Evolutionary conservation across 2,113 vertebrate genomes (phyloP).

Genomic region (Passer montanus): DNA sequence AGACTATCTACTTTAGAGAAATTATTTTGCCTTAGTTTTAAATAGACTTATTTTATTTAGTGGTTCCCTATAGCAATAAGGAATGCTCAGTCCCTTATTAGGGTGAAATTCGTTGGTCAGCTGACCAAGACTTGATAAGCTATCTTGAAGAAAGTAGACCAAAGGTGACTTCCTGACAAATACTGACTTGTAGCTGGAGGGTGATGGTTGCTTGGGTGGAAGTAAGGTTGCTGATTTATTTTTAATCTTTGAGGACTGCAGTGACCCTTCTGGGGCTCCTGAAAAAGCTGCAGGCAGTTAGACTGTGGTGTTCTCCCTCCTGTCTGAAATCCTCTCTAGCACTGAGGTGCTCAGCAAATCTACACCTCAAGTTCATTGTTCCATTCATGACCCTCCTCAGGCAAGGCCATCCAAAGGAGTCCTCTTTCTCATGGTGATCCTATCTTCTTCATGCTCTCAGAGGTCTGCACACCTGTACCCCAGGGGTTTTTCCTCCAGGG

Average conservation of each 20-base stretch:
- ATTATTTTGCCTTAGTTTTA: background rate
- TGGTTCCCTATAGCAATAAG: background rate
- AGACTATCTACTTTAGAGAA: background rate
- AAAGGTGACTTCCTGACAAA: background rate
- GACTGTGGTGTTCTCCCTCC: background rate
- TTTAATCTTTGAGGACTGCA: background rate
- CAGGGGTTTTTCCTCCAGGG: background rate
- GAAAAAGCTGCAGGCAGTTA: background rate
- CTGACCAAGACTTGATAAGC: background rate
- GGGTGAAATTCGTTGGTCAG: background rate
- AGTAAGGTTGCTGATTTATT: background rate
- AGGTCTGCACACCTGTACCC: background rate
- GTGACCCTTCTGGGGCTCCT: background rate
- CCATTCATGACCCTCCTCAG: accelerated
- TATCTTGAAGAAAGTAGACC: background rate
- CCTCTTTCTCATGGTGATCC: background rate
- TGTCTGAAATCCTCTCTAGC: background rate
- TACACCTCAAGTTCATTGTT: background rate
- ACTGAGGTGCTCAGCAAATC: background rate
- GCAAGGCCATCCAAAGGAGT: background rate
- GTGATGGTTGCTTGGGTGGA: background rate
- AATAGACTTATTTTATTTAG: background rate
- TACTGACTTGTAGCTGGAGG: background rate
- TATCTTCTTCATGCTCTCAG: background rate
- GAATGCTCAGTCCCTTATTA: background rate